Base-by-base conservation (phyloP, 92 coral and sea anemone species). In the Porites divaricata region DNA sequence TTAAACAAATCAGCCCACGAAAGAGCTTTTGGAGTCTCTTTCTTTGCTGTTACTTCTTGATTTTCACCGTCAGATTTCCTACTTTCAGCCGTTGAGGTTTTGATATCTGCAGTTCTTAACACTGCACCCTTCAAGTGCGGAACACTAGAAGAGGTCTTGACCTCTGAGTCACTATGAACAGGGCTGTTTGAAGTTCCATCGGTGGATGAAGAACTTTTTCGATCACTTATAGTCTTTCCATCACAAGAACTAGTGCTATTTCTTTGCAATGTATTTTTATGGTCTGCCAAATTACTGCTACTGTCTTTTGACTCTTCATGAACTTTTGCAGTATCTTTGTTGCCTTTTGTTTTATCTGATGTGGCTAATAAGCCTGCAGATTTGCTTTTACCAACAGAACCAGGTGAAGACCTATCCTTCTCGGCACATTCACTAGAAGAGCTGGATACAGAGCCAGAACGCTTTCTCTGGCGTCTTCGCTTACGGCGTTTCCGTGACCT, bases 1-100 rank as follows among this genome's bases (percentile, higher is more conserved):
- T 96, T 95, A 84, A 97, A 95, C 85, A 97, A 87, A 16, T 93
- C 98, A 11, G 98, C 98, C 99, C 99, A 97, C 19, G 89, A 92
- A 10, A 81, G 73, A 17, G 87, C 65, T 67, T 84, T 84, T 8
- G 74, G 82, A 6, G 81, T 52, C 62, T 70, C 82, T 65, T 75
- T 83, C 54, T 50, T 75, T 21, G 10, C 72, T 11, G 23, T 19
- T 16, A 22, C 52, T 61, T 62, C 72, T 41, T 81, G 20, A 9
- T 13, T 3, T 56, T 70, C 4, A 63, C 53, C 13, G 61, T 22
- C 45, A 70, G 78, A 48, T 59, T 20, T n/a, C 20, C 41, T 58
- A 62, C 70, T 2, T 56, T 70, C 58, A 57, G 70, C 72, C 16
- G 17, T 79, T 10, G 59, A 58, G 20, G 41, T 69, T 2, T 1